Evolutionary conservation across 2,888 invertebrate species (phyloP), one percentile per base, ranked within the genome.

Genomic region (Ephialtes manifestator): DNA sequence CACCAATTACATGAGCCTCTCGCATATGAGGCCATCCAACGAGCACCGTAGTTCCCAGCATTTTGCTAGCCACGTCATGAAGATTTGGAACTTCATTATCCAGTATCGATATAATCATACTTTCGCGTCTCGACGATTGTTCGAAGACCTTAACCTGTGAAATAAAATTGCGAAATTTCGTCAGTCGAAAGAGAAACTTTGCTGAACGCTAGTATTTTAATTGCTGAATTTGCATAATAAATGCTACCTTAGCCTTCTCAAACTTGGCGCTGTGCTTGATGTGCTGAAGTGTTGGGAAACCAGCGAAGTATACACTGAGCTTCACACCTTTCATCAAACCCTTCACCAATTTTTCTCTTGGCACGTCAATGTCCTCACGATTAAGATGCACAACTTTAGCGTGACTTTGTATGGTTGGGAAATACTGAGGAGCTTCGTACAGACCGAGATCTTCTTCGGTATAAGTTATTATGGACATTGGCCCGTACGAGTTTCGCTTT

Each of bases 1-100:
- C 95, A 3, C 95, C 95, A 60, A 96, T 93, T 2, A 97, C 96
- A 90, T 96, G 96, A 18, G 98, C 98, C 94, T 97, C 97, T n/a
- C 96, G 95, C 76, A 99, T 95, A 94, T 99, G 98, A 0, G 99
- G 99, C 99, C 99, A 99, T 5, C 96, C 96, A 4, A 98, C 97
- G 95, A 96, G 97, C 1, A 99, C 95, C 63, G 95, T 94, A 92
- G 96, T 96, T 0, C 97, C 97, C 13, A 99, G 93, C 51, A 97
- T 93, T 58, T 96, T 95, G 8, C 94, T 92, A 0, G 97, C 97
- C 0, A 97, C 93, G 4, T 94, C 92, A 53, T 95, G 94, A 84
- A 96, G 87, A 87, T 95, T 93, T 79, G 95, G 94, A 4, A 93
- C 92, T 0, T 94, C 89, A 0, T 94, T 94, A 0, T 93, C 94